Percentiles rank a stretch among this genome's conserved stretches.
Evolutionary conservation across 2,113 vertebrate genomes (phyloP).

Genomic region (Eulemur macaco): DNA sequence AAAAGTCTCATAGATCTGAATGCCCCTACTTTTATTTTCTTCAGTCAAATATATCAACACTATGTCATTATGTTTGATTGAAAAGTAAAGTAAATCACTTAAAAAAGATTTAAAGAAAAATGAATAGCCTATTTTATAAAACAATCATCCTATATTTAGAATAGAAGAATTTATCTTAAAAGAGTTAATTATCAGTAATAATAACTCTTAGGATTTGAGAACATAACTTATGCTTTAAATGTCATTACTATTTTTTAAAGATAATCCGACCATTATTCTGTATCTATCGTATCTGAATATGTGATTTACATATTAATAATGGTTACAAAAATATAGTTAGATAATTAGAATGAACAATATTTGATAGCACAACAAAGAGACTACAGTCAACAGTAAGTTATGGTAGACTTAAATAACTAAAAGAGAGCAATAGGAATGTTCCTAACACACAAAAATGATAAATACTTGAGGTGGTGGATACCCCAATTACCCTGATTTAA

Average conservation of each 20-base stretch:
- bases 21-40: background rate
- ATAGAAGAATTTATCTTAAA: background rate
- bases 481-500: no score
- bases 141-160: background rate
- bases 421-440: no score
- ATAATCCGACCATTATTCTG: background rate
- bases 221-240: background rate
- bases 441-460: no score
- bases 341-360: no score
- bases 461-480: no score
- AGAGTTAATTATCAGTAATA: background rate
- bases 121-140: background rate
- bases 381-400: no score
- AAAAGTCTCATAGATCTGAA: background rate
- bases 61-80: slow-evolving; percentile 11
- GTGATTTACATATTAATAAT: background rate
- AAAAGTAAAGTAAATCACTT: background rate
- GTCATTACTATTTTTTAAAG: background rate
- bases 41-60: background rate
- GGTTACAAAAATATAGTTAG: no score
- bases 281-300: background rate
- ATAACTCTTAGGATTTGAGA: background rate
- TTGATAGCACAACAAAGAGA: no score
- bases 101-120: background rate
- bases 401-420: no score